Conservation (phyloP, 2,888 invertebrate genomes). For the Ormyrus thymus region DNA sequence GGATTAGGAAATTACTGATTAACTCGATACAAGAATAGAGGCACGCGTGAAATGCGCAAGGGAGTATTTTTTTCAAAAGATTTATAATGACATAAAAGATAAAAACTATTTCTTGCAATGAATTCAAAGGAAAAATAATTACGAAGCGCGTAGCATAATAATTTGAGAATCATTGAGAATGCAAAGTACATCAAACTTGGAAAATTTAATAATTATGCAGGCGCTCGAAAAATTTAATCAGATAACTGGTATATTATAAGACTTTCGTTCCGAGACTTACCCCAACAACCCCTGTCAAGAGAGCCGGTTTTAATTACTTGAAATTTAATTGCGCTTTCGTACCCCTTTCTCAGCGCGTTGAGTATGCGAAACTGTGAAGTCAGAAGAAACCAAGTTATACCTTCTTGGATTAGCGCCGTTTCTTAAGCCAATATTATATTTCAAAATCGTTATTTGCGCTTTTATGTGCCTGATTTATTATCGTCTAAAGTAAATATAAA, state of each 20-base stretch:
- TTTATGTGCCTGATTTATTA: constrained; percentile 47
- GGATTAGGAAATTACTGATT: too few relatives aligned
- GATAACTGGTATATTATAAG: constrained; percentile 50
- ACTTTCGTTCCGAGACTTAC: constrained; percentile 27
- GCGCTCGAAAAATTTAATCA: constrained; percentile 50
- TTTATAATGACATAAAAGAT: constrained; percentile 1
- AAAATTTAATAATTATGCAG: constrained; percentile 42
- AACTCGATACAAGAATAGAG: too few relatives aligned
- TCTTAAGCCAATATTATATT: constrained; percentile 71
- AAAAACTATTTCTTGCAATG: not conserved
- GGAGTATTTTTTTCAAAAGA: not conserved
- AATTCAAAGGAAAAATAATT: not conserved
- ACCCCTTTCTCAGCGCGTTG: constrained; percentile 35
- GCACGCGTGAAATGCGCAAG: too few relatives aligned
- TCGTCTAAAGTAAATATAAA: too few relatives aligned
- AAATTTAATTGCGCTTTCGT: constrained; percentile 55
- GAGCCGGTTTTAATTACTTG: constrained; percentile 54
- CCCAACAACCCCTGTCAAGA: constrained; percentile 47
- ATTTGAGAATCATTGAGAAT: not conserved
- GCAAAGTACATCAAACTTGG: constrained; percentile 29
- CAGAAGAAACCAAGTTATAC: constrained; percentile 49
- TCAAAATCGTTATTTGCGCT: constrained; percentile 33
- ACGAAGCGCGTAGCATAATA: not conserved
- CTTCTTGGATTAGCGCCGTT: constrained; percentile 58
- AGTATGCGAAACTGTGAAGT: constrained; percentile 48